Percentiles rank a stretch among this genome's conserved stretches.
These are phyloP conservation scores for Sebastes flavidus DNA, from an alignment of 2,797 vertebrate genomes.

Conservation along the genomic window DNA sequence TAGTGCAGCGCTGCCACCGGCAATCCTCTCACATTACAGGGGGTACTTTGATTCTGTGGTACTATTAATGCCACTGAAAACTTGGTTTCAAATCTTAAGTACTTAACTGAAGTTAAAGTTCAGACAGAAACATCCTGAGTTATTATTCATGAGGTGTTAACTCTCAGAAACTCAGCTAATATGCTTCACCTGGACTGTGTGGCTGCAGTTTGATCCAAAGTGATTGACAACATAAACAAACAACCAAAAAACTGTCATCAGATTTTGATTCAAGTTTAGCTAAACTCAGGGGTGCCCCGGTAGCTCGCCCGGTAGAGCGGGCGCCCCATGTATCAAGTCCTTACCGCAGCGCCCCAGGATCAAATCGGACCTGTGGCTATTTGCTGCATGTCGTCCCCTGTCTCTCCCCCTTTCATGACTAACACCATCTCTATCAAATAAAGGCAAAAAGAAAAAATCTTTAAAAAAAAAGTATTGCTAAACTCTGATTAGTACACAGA, in stretches of 20 bases:
- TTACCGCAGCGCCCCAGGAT: rapidly evolving
- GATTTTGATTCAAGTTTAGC: no score
- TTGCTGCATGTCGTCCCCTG: no score
- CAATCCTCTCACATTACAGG: neutral
- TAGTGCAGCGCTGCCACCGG: neutral
- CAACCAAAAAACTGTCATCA: rapidly evolving
- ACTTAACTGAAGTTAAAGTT: neutral
- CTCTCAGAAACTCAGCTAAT: neutral
- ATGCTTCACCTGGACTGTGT: neutral
- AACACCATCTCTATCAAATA: no score
- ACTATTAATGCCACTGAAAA: neutral
- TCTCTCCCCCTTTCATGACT: no score
- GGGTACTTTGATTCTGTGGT: neutral
- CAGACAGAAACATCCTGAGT: neutral
- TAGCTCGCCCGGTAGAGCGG: no score
- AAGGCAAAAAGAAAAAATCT: no score
- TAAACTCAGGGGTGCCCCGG: no score
- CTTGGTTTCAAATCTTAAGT: neutral
- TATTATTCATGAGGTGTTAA: neutral
- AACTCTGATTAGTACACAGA: no score
- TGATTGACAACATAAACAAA: neutral
- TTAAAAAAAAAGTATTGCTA: no score
- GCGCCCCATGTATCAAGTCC: no score
- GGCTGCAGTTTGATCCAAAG: neutral
- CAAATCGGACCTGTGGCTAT: no score